These are phyloP conservation scores for Calyptomena viridis DNA, from an alignment of 2,113 vertebrate species.

Conservation along the genomic window DNA sequence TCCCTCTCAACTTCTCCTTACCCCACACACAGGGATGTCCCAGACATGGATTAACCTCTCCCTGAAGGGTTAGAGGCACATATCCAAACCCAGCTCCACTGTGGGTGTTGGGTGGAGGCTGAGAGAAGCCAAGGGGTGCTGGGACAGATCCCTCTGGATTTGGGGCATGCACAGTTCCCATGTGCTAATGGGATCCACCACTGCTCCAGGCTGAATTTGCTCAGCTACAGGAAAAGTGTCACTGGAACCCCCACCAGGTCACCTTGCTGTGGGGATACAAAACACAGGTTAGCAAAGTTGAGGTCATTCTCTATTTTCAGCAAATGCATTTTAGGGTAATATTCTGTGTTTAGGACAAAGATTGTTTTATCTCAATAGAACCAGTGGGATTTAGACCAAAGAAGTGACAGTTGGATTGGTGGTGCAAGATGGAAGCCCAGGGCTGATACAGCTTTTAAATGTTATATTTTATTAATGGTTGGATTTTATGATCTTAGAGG, in stretches of 20 bases:
- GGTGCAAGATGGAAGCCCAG: not conserved
- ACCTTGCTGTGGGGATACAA: not conserved
- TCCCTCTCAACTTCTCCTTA: not conserved
- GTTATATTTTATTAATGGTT: not conserved
- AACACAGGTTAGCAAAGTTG: not conserved
- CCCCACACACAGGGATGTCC: rapidly evolving
- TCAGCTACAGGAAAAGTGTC: not conserved
- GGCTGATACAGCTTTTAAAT: not conserved
- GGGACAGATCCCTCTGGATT: not conserved
- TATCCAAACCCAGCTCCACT: not conserved
- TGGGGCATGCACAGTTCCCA: rapidly evolving
- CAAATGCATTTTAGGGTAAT: not conserved
- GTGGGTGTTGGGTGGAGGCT: not conserved
- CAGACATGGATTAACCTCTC: not conserved
- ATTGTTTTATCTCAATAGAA: not conserved
- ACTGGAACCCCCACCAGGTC: not conserved
- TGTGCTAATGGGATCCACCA: not conserved
- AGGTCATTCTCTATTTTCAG: not conserved
- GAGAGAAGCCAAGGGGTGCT: not conserved
- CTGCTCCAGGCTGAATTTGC: not conserved
- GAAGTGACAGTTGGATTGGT: not conserved
- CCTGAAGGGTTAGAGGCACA: not conserved
- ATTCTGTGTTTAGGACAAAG: not conserved
- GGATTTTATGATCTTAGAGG: not conserved
- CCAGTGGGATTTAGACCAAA: not conserved